Evolutionary conservation across 2,888 invertebrate genomes (phyloP).

Genomic region (Camponotus fellah): DNA sequence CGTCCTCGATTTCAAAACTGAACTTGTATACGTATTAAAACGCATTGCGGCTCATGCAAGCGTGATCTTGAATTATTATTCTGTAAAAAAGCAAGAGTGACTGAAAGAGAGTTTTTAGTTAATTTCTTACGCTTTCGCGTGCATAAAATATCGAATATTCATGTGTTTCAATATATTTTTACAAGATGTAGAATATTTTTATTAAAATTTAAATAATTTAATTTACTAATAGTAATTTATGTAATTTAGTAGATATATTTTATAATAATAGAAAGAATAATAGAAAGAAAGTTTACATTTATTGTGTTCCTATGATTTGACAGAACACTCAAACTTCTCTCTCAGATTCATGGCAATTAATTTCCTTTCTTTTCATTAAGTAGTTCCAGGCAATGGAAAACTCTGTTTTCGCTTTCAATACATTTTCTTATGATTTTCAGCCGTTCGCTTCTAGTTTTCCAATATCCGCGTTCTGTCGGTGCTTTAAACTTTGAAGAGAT

Average conservation of each 20-base stretch:
- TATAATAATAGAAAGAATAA: not conserved
- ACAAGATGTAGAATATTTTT: not conserved
- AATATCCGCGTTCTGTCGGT: slow-evolving; percentile 45
- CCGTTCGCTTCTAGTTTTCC: slow-evolving; percentile 32
- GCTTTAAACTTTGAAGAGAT: slow-evolving; percentile 43
- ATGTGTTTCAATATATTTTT: not conserved
- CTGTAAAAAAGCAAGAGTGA: not conserved
- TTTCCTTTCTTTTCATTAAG: slow-evolving; percentile 26
- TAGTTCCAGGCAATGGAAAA: slow-evolving; percentile 9
- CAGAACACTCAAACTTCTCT: not conserved
- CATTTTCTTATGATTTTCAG: slow-evolving; percentile 42
- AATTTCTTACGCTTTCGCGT: slow-evolving; percentile 6
- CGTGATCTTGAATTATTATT: slow-evolving; percentile 12
- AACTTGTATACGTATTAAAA: slow-evolving; percentile 22
- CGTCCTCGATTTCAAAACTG: slow-evolving; percentile 46
- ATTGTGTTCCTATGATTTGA: not conserved
- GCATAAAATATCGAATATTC: not conserved
- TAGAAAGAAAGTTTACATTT: slow-evolving; percentile 1
- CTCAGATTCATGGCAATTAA: slow-evolving; percentile 40
- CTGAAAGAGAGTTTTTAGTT: not conserved
- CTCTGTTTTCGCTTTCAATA: slow-evolving; percentile 38
- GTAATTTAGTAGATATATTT: not conserved
- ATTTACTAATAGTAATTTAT: slow-evolving; percentile 5
- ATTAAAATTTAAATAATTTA: not conserved
- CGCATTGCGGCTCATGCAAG: not conserved